These are phyloP conservation scores for Sebastes steindachneri DNA, from an alignment of 2,797 vertebrate species.

Conservation along the genomic window DNA sequence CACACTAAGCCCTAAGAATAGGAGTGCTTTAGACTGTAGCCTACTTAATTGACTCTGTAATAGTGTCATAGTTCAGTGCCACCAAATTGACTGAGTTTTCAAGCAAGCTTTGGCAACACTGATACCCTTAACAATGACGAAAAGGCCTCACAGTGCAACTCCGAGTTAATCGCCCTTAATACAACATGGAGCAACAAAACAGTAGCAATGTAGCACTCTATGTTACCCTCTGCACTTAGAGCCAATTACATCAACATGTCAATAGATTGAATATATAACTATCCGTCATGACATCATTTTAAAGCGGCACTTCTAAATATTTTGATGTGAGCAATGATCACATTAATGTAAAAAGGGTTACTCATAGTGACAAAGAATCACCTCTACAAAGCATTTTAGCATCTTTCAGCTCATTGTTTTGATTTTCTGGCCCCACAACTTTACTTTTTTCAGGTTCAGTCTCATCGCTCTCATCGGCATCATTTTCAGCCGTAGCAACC, in stretches of 20 bases:
- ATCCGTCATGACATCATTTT: background rate
- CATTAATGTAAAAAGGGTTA: background rate
- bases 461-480: background rate
- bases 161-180: slow-evolving; percentile 11
- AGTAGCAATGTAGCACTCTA: background rate
- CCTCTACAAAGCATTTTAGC: background rate
- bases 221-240: background rate
- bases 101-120: slow-evolving; percentile 55
- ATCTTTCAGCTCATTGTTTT: background rate
- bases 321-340: background rate
- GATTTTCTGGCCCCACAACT: background rate
- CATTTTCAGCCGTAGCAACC: background rate
- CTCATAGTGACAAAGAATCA: background rate
- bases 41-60: slow-evolving; percentile 73
- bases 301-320: background rate
- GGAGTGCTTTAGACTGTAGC: slow-evolving; percentile 39
- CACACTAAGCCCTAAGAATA: slow-evolving; percentile 48
- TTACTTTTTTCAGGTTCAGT: background rate
- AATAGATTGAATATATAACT: background rate
- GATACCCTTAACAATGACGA: slow-evolving; percentile 38
- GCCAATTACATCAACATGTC: background rate
- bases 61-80: slow-evolving; percentile 71
- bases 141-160: slow-evolving; percentile 6
- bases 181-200: slow-evolving; percentile 6
- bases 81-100: slow-evolving; percentile 64